Percentiles rank a stretch among this genome's conserved stretches.
phyloP scores from a whole-genome alignment of 1,140 invertebrate genomes.

The Heliothis subflexa region DNA sequence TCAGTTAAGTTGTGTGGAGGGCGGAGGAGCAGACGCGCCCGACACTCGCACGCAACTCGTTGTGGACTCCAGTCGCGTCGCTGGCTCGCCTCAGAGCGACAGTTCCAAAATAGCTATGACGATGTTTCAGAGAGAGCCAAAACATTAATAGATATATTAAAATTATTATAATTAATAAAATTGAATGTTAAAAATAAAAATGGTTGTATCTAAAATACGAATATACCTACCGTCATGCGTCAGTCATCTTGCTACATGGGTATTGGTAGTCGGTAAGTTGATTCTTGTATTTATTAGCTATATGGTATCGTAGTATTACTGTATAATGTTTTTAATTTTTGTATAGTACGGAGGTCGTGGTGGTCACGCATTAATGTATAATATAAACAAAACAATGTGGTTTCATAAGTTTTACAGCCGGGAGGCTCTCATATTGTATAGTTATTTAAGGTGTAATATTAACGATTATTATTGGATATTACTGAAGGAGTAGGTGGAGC shows the following conservation, averaged over 20 bases:
- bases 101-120: slow-evolving; percentile 49
- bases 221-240: slow-evolving; percentile 71
- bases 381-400: slow-evolving; percentile 65
- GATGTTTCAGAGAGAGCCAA: slow-evolving; percentile 71
- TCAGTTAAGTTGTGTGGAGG: slow-evolving; percentile 49
- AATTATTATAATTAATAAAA: slow-evolving; percentile 76
- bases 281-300: slow-evolving; percentile 83
- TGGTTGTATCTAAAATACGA: slow-evolving; percentile 84
- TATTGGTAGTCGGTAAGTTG: slow-evolving; percentile 81
- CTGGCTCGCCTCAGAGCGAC: slow-evolving; percentile 34
- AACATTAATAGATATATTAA: slow-evolving; percentile 76
- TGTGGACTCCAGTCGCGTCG: not conserved
- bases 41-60: not conserved
- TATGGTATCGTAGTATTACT: slow-evolving; percentile 83
- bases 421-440: slow-evolving; percentile 75
- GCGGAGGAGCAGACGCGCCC: not conserved
- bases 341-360: slow-evolving; percentile 80
- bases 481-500: slow-evolving; percentile 43
- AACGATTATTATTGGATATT: slow-evolving; percentile 62
- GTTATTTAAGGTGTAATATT: slow-evolving; percentile 79
- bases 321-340: slow-evolving; percentile 86
- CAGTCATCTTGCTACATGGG: slow-evolving; percentile 67
- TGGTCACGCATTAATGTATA: slow-evolving; percentile 73
- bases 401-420: slow-evolving; percentile 76
- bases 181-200: slow-evolving; percentile 78